Percentiles rank a stretch among this genome's conserved stretches.
These are phyloP conservation scores for Montipora foliosa DNA, from an alignment of 64 coral and sea anemone species.

Conservation along the genomic window DNA sequence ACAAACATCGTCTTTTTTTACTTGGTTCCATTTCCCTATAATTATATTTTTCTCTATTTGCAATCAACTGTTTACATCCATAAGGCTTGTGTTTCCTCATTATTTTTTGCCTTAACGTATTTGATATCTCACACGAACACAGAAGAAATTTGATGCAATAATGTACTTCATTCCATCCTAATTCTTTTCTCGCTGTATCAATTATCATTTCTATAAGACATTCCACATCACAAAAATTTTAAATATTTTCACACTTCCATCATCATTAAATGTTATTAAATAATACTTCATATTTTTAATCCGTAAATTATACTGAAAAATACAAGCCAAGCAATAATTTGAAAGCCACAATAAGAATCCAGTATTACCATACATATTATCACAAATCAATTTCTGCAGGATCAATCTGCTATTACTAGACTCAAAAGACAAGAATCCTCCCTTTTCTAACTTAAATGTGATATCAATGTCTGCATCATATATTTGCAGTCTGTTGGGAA, in stretches of 20 bases:
- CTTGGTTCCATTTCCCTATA: not conserved
- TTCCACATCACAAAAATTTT: not conserved
- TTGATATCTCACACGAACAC: slow-evolving; percentile 21
- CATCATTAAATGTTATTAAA: slow-evolving; percentile 13
- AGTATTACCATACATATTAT: slow-evolving; percentile 24
- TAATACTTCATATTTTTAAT: slow-evolving; percentile 22
- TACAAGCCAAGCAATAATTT: slow-evolving; percentile 27
- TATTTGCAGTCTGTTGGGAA: slow-evolving; percentile 43
- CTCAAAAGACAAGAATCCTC: not conserved
- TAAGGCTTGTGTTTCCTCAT: slow-evolving; percentile 22
- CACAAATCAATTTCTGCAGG: slow-evolving; percentile 25
- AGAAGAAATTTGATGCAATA: slow-evolving; percentile 36
- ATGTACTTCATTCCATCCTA: not conserved
- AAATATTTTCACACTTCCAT: slow-evolving; percentile 9
- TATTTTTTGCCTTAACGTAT: slow-evolving; percentile 29
- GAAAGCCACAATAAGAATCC: slow-evolving; percentile 50
- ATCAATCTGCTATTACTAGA: not conserved
- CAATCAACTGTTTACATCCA: slow-evolving; percentile 9
- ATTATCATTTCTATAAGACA: slow-evolving; percentile 13
- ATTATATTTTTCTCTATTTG: not conserved
- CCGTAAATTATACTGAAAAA: slow-evolving; percentile 26
- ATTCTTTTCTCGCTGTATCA: slow-evolving; percentile 8
- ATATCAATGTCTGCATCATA: slow-evolving; percentile 55
- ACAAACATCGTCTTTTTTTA: not conserved
- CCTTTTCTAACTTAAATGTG: slow-evolving; percentile 39